Base-by-base conservation (phyloP, 2,113 vertebrate genomes). In the Diadophis punctatus region DNA sequence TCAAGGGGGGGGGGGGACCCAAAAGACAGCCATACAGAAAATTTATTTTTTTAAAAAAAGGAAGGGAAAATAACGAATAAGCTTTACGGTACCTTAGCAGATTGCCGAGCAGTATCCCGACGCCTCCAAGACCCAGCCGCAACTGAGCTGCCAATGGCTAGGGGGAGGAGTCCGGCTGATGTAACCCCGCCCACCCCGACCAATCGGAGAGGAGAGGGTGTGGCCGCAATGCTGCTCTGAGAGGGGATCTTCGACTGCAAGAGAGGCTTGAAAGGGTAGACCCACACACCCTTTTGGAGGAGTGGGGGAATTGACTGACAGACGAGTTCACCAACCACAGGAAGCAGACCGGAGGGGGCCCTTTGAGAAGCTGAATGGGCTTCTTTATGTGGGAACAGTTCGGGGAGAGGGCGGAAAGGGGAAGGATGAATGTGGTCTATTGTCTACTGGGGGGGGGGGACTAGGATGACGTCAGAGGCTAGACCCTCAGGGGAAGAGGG, bases 351-450 rank as follows among this genome's bases (percentile, higher is more conserved):
- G 11, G 60, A 22, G 9, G 90, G 90, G 90, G 48, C 22, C 58
- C 53, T 88, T n/a, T 14, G 58, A 87, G 68, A 63, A 30, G 23
- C 16, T 93, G 90, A 93, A 89, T 93, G 90, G 55, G 74, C 11
- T n/a, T 51, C 93, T 89, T 93, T 93, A 90, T 93, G 93, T 20
- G 48, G 49, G 80, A 63, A 90, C 55, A 30, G 53, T 86, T 60
- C 43, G 74, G 68, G 58, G 74, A 85, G 85, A 46, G 27, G 58
- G 30, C 18, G 51, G 51, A 48, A 22, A 30, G 3, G 34, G n/a
- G 49, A 20, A 49, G 93, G 53, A 93, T 93, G 90, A 93, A 93
- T 91, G 93, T 22, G 90, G 90, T 23, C 93, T 60, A 93, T 93
- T 93, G 93, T 93, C 90, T 89, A 25, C 46, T n/a, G n/a, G n/a